Conservation (phyloP, 2,797 vertebrate species). For the Valencia hispanica region DNA sequence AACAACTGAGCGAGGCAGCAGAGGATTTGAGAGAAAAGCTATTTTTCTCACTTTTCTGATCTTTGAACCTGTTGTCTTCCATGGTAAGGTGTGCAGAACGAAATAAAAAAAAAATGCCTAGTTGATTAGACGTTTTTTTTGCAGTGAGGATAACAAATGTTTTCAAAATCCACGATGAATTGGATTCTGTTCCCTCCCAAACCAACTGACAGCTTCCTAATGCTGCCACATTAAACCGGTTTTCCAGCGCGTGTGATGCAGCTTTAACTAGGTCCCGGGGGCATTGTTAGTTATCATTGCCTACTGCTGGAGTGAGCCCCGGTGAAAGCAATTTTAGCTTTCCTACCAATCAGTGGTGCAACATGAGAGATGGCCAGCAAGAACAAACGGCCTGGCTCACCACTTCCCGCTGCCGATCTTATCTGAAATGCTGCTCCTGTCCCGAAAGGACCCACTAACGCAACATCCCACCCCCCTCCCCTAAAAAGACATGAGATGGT, state of each 20-base stretch:
- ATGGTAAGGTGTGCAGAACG: conserved; percentile 67
- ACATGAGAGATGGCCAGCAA: conserved; percentile 83
- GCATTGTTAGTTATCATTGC: conserved; percentile 96
- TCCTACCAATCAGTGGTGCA: conserved; percentile 85
- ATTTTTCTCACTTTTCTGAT: conserved; percentile 60
- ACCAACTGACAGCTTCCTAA: conserved; percentile 89
- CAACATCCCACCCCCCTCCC: conserved; percentile 56
- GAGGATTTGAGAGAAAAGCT: conserved; percentile 42
- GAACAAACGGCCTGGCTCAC: conserved; percentile 81
- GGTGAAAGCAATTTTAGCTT: conserved; percentile 86
- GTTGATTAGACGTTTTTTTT: conserved; percentile 80
- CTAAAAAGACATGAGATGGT: conserved; percentile 76
- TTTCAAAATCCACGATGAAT: conserved; percentile 79
- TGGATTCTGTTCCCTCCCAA: conserved; percentile 82
- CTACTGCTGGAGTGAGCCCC: conserved; percentile 87
- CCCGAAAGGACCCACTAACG: conserved; percentile 74
- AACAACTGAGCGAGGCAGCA: conserved; percentile 45
- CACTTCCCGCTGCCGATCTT: conserved; percentile 78
- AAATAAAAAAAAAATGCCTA: conserved; percentile 76
- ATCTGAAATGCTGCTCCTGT: conserved; percentile 79
- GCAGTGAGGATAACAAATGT: conserved; percentile 84
- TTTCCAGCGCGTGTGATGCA: conserved; percentile 85
- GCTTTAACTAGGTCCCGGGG: conserved; percentile 95
- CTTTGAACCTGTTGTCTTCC: conserved; percentile 59
- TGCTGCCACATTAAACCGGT: conserved; percentile 92